These are phyloP conservation scores for Pseudorhiza aurosa DNA, from an alignment of 30 jellyfish, hydroid and myxozoan species.

Conservation along the genomic window DNA sequence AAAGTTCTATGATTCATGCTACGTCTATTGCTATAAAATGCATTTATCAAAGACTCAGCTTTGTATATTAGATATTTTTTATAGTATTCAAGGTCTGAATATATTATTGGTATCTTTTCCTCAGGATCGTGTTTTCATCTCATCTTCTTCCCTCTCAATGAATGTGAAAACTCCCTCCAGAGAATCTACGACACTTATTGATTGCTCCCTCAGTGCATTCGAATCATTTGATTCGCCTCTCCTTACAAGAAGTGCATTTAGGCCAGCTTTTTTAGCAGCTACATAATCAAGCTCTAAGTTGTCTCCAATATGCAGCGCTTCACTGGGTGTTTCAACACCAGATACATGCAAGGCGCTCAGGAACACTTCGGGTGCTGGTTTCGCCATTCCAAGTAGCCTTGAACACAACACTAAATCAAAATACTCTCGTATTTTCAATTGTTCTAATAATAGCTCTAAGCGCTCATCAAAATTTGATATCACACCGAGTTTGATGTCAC, in stretches of 20 bases:
- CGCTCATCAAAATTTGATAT: slow-evolving; percentile 72
- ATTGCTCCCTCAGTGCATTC: no score
- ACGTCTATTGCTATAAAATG: no score
- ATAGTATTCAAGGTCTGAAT: no score
- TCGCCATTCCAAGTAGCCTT: slow-evolving; percentile 40
- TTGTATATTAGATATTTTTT: no score
- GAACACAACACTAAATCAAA: slow-evolving; percentile 60
- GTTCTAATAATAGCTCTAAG: slow-evolving; percentile 32
- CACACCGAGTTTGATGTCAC: slow-evolving; percentile 46
- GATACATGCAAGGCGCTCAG: slow-evolving; percentile 21
- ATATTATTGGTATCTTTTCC: no score
- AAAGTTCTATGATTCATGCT: no score
- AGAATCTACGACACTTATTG: slow-evolving; percentile 3
- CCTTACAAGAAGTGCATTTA: slow-evolving; percentile 40
- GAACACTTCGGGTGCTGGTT: slow-evolving; percentile 39
- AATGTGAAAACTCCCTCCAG: slow-evolving; percentile 30
- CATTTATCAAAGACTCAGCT: no score
- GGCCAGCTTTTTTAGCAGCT: slow-evolving; percentile 43
- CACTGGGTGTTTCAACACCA: slow-evolving; percentile 13
- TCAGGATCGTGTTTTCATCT: no score
- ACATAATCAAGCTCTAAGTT: slow-evolving; percentile 36
- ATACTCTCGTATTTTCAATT: slow-evolving; percentile 11
- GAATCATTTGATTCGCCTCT: neutral
- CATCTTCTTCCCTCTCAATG: no score
- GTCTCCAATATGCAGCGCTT: slow-evolving; percentile 71